These are phyloP conservation scores for Harpagoxenus sublaevis DNA, from an alignment of 2,888 invertebrate genomes.

Conservation along the genomic window DNA sequence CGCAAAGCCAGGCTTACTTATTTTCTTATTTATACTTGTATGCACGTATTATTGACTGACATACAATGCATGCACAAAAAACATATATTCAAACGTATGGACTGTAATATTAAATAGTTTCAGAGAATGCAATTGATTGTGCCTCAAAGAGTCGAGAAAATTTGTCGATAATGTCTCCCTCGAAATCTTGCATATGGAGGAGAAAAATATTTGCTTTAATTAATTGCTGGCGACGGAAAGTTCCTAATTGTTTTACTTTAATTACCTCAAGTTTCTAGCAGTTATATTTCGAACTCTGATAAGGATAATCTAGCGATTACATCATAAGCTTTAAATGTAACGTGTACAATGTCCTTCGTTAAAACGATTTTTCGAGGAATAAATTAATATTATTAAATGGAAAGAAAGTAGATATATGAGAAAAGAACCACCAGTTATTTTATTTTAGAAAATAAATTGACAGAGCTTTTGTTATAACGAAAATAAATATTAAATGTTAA, in stretches of 20 bases:
- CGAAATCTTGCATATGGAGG: background rate
- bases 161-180: background rate
- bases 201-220: background rate
- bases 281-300: background rate
- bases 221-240: too few species aligned
- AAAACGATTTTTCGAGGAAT: background rate
- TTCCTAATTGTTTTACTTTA: too few species aligned
- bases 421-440: background rate
- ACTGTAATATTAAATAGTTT: background rate
- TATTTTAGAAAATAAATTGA: background rate
- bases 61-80: background rate
- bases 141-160: background rate
- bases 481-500: too few species aligned
- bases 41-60: background rate
- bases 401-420: background rate
- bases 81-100: background rate
- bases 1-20: background rate
- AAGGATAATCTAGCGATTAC: constrained; percentile 13
- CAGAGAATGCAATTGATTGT: too few species aligned
- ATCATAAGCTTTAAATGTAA: constrained; percentile 13
- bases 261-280: background rate
- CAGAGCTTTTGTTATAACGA: background rate
- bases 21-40: background rate
- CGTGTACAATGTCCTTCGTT: background rate
- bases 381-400: background rate